Evolutionary conservation across 35 echinoderm and acorn worm species (phyloP), one percentile per base, ranked within the genome.

Genomic region (Ophiothrix spiculata): DNA sequence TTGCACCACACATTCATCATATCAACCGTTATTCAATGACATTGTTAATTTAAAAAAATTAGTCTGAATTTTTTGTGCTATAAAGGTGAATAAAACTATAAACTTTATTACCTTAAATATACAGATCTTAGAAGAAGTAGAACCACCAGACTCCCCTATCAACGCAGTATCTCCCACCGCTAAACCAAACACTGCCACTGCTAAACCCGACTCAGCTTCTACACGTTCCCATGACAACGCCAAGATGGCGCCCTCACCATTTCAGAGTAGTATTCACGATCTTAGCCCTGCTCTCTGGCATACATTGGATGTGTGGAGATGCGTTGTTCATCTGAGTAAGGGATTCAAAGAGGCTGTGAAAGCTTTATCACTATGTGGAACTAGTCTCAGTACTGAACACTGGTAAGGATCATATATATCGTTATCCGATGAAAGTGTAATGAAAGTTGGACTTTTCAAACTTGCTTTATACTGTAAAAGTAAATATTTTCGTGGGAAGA

Each of bases 221-320:
- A 38, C 28, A 23, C 15, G 40, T 11, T 33, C 79, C 25, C 89
- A 80, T 36, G 21, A 36, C 15, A 35, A 86, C 39, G 39, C 83
- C 17, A 77, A 84, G 54, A 54, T 15, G 25, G 78, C 41, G 56
- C 56, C 23, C 38, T 80, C 77, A 40, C 87, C 31, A 28, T 83
- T 79, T 74, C 56, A 95, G 88, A 99, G 89, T 73, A 99, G 92
- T 33, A 99, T 99, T 34, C 96, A 99, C 80, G 96, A 99, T 39
- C 75, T 99, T 10, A 99, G 96, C 75, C 96, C 96, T 0, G 89
- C 85, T 15, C 85, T 99, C 11, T 99, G 96, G 96, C 96, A 99
- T 84, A 84, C 85, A 17, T 56, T 99, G 79, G 96, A 99, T 84
- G 96, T 99, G 29, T 99, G 96, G 96, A 79, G 96, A 4, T 99